Evolutionary conservation across 2,113 vertebrate genomes (phyloP).

Genomic region (Taxidea taxus): DNA sequence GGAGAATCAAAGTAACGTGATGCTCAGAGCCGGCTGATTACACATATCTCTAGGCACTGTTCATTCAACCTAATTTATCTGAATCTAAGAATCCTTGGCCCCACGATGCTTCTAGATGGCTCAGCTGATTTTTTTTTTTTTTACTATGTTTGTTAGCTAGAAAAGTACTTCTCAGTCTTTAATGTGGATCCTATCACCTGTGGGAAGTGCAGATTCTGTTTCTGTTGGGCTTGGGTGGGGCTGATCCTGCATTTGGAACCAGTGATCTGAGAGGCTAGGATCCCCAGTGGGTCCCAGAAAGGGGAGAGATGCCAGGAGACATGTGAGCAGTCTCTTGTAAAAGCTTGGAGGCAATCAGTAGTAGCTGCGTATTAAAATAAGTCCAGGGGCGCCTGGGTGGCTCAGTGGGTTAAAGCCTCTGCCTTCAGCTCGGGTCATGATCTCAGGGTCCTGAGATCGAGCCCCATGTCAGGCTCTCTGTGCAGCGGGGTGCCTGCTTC

Average conservation of each 20-base stretch:
- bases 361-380: neutral
- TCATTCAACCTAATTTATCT: neutral
- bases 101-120: neutral
- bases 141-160: neutral
- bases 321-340: neutral
- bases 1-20: neutral
- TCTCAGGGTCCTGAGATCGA: no score
- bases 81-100: neutral
- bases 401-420: no score
- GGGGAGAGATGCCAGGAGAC: neutral
- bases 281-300: neutral
- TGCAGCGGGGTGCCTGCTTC: no score
- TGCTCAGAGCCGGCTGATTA: neutral
- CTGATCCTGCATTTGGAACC: neutral
- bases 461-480: no score
- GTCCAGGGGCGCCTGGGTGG: no score
- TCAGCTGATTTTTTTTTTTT: neutral
- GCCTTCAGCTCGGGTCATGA: no score
- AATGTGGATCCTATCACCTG: fast-evolving
- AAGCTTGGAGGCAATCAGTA: neutral
- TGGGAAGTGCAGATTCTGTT: neutral
- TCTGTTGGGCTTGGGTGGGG: neutral
- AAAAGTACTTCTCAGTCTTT: neutral
- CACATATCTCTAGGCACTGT: neutral
- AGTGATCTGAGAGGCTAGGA: neutral